Evolutionary conservation across 64 coral and sea anemone genomes (phyloP), one percentile per base, ranked within the genome.

Genomic region (Actinia tenebrosa): DNA sequence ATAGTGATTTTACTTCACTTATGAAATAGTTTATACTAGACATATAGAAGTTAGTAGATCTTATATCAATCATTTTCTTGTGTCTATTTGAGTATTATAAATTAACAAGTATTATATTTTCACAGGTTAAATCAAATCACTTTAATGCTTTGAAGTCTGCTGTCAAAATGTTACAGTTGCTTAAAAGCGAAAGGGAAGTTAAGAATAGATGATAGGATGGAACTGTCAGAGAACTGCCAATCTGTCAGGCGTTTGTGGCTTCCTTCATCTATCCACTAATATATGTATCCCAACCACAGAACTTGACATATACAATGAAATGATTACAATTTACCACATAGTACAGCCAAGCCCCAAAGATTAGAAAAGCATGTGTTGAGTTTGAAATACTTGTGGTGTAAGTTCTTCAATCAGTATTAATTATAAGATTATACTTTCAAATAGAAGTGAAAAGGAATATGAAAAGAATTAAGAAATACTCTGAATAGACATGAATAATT

Each of bases 391-490:
- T 75, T 75, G 69, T 75, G 69, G 69, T 75, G 37, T 72, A 3
- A 3, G 25, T 75, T 75, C 26, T 75, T 42, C 69, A 75, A 75
- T 15, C 11, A 42, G 26, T 75, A 75, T 75, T 75, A 75, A 75
- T 75, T 75, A 27, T 26, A 75, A 75, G 69, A 75, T 75, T 75
- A 75, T 75, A 75, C 69, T 13, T 75, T 75, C 69, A 75, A 30
- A 75, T 75, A 75, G 27, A 16, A 75, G 69, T 13, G 69, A 75
- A 75, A 75, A 42, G n/a, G n/a, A 42, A 10, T 58, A 10, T 75
- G 69, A 14, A 30, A 6, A 14, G 27, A 42, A 75, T 14, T 1
- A 66, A 66, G n/a, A 20, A 42, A 26, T 26, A 75, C 69, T 75
- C 11, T 10, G 69, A 27, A 42, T 66, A 58, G 11, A 69, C 19